Evolutionary conservation across 1,140 invertebrate genomes (phyloP).

Genomic region (Tetragonula clypearis): DNA sequence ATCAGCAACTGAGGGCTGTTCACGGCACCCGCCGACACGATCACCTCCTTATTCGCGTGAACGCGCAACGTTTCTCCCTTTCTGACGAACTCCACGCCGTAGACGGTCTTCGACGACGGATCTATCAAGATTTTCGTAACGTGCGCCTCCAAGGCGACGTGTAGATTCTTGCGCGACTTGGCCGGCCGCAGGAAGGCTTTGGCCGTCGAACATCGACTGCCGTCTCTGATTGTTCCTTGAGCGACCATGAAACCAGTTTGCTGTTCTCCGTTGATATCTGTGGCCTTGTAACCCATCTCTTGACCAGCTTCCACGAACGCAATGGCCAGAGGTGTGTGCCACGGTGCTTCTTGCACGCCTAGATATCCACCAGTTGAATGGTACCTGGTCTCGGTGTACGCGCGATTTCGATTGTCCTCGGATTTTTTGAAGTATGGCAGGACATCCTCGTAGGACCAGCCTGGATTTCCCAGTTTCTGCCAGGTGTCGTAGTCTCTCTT

Average conservation of each 20-base stretch:
- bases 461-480: slow-evolving; percentile 94
- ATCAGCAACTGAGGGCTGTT: slow-evolving; percentile 89
- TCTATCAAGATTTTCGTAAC: slow-evolving; percentile 93
- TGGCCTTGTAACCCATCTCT: background rate
- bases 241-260: slow-evolving; percentile 88
- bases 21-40: slow-evolving; percentile 92
- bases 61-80: slow-evolving; percentile 87
- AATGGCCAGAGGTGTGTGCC: slow-evolving; percentile 90
- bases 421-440: slow-evolving; percentile 96
- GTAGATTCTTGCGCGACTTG: slow-evolving; percentile 90
- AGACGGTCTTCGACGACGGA: slow-evolving; percentile 89
- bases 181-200: slow-evolving; percentile 95
- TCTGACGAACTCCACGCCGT: slow-evolving; percentile 92
- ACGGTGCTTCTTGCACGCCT: slow-evolving; percentile 92
- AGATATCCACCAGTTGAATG: slow-evolving; percentile 90
- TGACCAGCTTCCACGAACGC: slow-evolving; percentile 92
- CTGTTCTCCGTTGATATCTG: background rate
- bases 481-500: slow-evolving; percentile 96
- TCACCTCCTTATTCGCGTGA: slow-evolving; percentile 91
- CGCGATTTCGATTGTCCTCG: slow-evolving; percentile 90
- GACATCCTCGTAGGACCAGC: slow-evolving; percentile 94
- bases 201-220: slow-evolving; percentile 93
- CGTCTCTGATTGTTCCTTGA: slow-evolving; percentile 90
- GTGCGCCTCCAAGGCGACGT: slow-evolving; percentile 92
- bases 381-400: slow-evolving; percentile 85